These are phyloP conservation scores for Aselliscus stoliczkanus DNA, from an alignment of 2,797 vertebrate genomes.

Conservation along the genomic window DNA sequence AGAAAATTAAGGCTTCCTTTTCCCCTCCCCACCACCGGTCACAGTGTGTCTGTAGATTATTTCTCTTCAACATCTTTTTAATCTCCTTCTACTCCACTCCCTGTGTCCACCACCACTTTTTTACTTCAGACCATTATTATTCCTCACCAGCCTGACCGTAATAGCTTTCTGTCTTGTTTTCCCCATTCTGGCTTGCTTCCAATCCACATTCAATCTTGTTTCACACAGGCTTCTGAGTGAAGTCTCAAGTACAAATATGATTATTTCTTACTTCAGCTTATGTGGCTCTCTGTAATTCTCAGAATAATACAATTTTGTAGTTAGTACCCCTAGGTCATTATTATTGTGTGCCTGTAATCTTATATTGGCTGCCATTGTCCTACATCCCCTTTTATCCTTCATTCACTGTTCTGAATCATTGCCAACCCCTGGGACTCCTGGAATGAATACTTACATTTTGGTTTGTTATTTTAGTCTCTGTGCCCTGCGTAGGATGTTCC, in stretches of 20 bases:
- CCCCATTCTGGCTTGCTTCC: background rate
- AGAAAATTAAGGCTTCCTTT: background rate
- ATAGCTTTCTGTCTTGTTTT: background rate
- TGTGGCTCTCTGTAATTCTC: background rate
- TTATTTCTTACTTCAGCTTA: background rate
- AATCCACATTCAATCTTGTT: background rate
- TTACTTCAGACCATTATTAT: background rate
- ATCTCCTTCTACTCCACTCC: background rate
- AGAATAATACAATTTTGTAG: background rate
- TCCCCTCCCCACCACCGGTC: background rate
- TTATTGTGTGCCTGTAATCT: background rate
- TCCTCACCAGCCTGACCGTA: accelerated
- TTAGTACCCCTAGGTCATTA: background rate
- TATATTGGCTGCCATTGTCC: background rate
- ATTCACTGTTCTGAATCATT: background rate
- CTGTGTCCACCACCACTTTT: too few species aligned
- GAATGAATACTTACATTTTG: background rate
- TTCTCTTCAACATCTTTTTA: background rate
- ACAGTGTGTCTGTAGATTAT: background rate
- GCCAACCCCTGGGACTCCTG: background rate
- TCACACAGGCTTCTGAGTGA: background rate
- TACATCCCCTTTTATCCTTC: background rate
- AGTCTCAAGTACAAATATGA: background rate
- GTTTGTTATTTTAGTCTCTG: background rate
- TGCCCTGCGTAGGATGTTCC: accelerated